Base-by-base conservation (phyloP, 2,888 invertebrate genomes). In the Perdita meconis region DNA sequence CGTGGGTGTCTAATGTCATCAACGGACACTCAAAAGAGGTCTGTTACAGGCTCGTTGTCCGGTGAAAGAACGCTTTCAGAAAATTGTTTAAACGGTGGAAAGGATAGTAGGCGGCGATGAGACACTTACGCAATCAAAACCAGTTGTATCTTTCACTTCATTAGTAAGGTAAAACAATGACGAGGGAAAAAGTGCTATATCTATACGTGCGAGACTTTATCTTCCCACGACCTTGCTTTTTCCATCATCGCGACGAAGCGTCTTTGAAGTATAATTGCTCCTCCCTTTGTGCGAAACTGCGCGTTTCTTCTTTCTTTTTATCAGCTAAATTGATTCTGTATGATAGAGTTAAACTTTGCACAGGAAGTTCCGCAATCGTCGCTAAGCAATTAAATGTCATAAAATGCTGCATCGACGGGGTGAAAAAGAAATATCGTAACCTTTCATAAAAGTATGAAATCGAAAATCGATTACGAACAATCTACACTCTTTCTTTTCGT, bases 151-250 rank as follows among this genome's bases (percentile, higher is more conserved):
- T 24, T 26, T 13, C n/a, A 34, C 16, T 66, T 56, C 6, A 47
- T 34, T 34, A 10, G 42, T 13, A 22, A 55, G 1, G 44, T 2
- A n/a, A n/a, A 24, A n/a, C 36, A n/a, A 26, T 3, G 12, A 26
- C 3, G 3, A 1, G 12, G 6, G 24, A 51, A 22, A 51, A 24
- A 12, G 16, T 47, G 8, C 16, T 16, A 44, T 44, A 19, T n/a
- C n/a, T n/a, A 47, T 47, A 12, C 22, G 22, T 47, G n/a, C n/a
- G 13, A 40, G 3, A 2, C 24, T 63, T 53, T 40, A 63, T 51
- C 10, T 4, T 26, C 1, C 26, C 30, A 5, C 5, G 12, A 5
- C 12, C 13, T 30, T 26, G 38, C 13, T 26, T 3, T 10, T 16
- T 40, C 2, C 42, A 24, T 6, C 6, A 36, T 3, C 12, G 12